Evolutionary conservation across 2,113 vertebrate species (phyloP).

Genomic region (Orthonyx spaldingii): DNA sequence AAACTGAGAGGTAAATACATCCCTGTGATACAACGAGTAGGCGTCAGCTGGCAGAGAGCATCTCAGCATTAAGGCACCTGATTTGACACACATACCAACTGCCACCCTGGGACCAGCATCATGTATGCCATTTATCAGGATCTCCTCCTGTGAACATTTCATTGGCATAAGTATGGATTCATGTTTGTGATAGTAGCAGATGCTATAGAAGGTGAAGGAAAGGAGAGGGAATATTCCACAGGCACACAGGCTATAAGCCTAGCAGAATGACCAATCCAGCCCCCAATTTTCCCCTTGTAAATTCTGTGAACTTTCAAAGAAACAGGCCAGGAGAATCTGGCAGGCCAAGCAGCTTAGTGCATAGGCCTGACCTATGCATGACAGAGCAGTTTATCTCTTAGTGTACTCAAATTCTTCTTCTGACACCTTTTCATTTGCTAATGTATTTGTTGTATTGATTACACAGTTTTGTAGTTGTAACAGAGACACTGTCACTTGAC

Average conservation of each 20-base stretch:
- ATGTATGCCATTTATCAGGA: not conserved
- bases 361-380: not conserved
- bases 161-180: not conserved
- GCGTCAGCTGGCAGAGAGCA: not conserved
- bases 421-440: constrained; percentile 3
- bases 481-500: not conserved
- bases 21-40: not conserved
- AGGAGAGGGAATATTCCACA: not conserved
- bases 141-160: not conserved
- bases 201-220: not conserved
- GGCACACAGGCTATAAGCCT: not conserved
- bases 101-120: not conserved
- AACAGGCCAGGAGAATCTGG: not conserved
- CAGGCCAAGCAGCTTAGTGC: not conserved
- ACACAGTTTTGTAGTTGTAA: not conserved
- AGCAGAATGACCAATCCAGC: not conserved
- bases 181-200: not conserved
- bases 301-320: not conserved
- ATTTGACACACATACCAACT: not conserved
- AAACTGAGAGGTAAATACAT: not conserved
- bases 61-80: not conserved
- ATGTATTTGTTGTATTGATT: not conserved
- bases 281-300: not conserved
- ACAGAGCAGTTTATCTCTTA: not conserved
- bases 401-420: not conserved